phyloP scores from a whole-genome alignment of 2,797 vertebrate genomes.

The Paedocypris micromegethes region DNA sequence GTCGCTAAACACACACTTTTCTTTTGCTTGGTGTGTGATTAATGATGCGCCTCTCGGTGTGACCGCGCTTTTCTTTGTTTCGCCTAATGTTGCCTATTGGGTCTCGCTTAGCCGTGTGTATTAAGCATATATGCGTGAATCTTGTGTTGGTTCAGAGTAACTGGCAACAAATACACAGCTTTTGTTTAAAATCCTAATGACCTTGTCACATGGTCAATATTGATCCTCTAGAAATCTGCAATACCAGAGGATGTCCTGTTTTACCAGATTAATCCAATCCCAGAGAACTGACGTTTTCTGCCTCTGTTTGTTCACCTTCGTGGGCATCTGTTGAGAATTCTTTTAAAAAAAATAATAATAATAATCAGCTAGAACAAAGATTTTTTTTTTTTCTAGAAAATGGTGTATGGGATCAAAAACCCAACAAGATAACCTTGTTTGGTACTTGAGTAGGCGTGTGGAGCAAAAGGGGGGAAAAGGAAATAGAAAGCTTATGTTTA shows the following conservation, averaged over 20 bases:
- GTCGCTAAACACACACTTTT: conserved; percentile 21
- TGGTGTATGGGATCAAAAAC: conserved; percentile 19
- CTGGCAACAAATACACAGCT: conserved; percentile 33
- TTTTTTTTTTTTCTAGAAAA: not conserved
- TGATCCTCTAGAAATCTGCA: conserved; percentile 34
- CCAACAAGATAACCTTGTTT: conserved; percentile 46
- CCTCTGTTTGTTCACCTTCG: conserved; percentile 20
- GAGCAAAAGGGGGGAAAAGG: conserved; percentile 44
- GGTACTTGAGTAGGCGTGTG: conserved; percentile 20
- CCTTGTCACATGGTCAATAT: conserved; percentile 43
- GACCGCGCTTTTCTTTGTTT: conserved; percentile 23
- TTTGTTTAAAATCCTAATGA: conserved; percentile 37
- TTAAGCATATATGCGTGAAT: conserved; percentile 32
- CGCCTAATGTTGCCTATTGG: conserved; percentile 14
- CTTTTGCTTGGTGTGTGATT: conserved; percentile 13
- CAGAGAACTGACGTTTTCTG: conserved; percentile 11
- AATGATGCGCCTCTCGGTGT: conserved; percentile 8
- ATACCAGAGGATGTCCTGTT: conserved; percentile 43
- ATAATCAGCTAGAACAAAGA: no score
- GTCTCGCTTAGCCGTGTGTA: conserved; percentile 20
- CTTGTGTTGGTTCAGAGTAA: conserved; percentile 28
- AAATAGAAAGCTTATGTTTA: conserved; percentile 30
- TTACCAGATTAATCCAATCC: conserved; percentile 32
- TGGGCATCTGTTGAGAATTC: not conserved
- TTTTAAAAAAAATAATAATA: not conserved